Conservation (phyloP, 2,888 invertebrate species). For the Blastobasis adustella region DNA sequence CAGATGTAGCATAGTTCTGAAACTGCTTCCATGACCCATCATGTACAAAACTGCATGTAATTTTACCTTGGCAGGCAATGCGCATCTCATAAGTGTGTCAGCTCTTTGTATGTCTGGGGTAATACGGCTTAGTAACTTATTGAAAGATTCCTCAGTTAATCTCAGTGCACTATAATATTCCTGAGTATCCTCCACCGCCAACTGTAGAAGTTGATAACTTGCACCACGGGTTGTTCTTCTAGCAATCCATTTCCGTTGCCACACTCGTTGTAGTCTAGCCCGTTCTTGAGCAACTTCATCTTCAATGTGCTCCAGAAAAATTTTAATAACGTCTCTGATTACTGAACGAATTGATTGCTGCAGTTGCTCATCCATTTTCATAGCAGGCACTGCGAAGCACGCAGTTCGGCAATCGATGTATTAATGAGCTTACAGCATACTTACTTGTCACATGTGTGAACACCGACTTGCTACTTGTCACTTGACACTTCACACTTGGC, state of each 20-base stretch:
- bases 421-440: too few species aligned
- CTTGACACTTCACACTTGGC: too few species aligned
- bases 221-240: constrained; percentile 8
- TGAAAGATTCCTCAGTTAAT: constrained; percentile 1
- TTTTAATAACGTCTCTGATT: too few species aligned
- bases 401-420: too few species aligned
- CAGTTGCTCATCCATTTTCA: too few species aligned
- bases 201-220: constrained; percentile 8
- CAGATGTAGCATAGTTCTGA: not conserved
- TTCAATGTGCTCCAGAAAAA: too few species aligned
- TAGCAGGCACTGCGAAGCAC: too few species aligned
- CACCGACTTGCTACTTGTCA: too few species aligned
- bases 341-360: too few species aligned
- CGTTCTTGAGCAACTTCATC: too few species aligned
- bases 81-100: constrained; percentile 3
- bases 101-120: not conserved
- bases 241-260: constrained; percentile 10
- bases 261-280: constrained; percentile 7
- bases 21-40: constrained; percentile 1
- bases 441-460: too few species aligned
- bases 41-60: constrained; percentile 2
- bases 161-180: constrained; percentile 7
- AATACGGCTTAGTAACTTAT: not conserved
- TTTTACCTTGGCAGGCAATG: constrained; percentile 3
- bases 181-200: constrained; percentile 14